Evolutionary conservation across 2,888 invertebrate species (phyloP), one percentile per base, ranked within the genome.

Genomic region (Marronus borbonicus): DNA sequence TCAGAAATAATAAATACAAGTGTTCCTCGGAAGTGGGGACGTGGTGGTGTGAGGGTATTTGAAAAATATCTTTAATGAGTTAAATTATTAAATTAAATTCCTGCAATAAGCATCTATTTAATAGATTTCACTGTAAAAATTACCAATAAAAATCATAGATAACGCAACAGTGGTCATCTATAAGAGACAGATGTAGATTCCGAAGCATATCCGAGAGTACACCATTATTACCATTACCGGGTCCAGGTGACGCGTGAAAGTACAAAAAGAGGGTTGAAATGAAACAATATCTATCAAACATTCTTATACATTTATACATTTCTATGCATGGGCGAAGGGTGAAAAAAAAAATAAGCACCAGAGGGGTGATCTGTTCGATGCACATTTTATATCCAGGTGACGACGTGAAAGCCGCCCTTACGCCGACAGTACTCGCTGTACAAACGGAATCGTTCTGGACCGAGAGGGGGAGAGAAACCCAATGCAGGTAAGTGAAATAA

Each of bases 321-420:
- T 50, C 44, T 50, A 49, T 68, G 20, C 68, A 28, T 28, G 50
- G 36, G 44, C 68, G 68, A 68, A 68, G 68, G 68, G 68, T 68
- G 68, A 68, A 68, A 68, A 24, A 17, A 24, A 36, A 68, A 68
- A 65, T 60, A 60, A 60, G 24, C 60, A 28, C 70, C 62, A 49
- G 77, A 75, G 80, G 81, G 81, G 78, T 60, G 79, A 80, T 72
- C 24, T 60, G 28, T 74, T 74, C 75, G 24, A 77, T 78, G 78
- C 77, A 79, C 79, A 75, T 64, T 78, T 80, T 24, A 17, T 60
- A 80, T 79, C 81, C 81, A 81, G 81, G 81, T 81, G 81, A 80
- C 68, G 69, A 78, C n/a, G 20, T 68, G 68, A 72, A 80, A 80
- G 58, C 49, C 78, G 50, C 68, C 77, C 80, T 80, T 79, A 78